Evolutionary conservation across 2,797 vertebrate species (phyloP), one percentile per base, ranked within the genome.

Genomic region (Kryptopterus vitreolus): DNA sequence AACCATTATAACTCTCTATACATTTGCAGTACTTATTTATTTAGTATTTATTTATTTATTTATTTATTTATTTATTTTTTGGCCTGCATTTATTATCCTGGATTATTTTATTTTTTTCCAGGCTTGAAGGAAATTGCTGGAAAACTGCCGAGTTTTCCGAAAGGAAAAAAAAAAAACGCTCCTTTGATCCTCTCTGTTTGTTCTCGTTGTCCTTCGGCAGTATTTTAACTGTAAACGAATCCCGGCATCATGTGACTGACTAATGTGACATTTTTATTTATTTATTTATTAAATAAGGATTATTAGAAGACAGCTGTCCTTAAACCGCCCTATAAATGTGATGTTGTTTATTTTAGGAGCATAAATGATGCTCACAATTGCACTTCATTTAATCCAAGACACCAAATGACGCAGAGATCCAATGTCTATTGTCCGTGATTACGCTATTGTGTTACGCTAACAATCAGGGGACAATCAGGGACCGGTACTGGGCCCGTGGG

Each of bases 211-310:
- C 70, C 52, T 73, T 73, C 52, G 20, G 20, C 16, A 57, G 8
- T 35, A 57, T 16, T 73, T 73, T 73, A 35, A 55, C 70, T 57
- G 70, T 73, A 68, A 71, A 55, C 65, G 50, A 24, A 82, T 65
- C 46, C 53, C 69, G 69, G 79, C 43, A 57, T 26, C 69, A 72
- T 35, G 20, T 57, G 31, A 57, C 55, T n/a, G n/a, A n/a, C n/a
- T n/a, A n/a, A n/a, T n/a, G n/a, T n/a, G n/a, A 57, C 52, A 57
- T 52, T 22, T 73, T 73, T 52, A 57, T 15, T 35, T 38, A 55
- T 33, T 57, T 72, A 22, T 55, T 57, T 57, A 31, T 33, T 35
- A 57, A 73, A 73, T 57, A 24, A 35, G 70, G 12, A 73, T 55
- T 31, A 73, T 13, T 57, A 35, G 31, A 35, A 38, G 70, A 73